phyloP scores from a whole-genome alignment of 2,888 invertebrate species.

The Eupithecia tripunctaria region DNA sequence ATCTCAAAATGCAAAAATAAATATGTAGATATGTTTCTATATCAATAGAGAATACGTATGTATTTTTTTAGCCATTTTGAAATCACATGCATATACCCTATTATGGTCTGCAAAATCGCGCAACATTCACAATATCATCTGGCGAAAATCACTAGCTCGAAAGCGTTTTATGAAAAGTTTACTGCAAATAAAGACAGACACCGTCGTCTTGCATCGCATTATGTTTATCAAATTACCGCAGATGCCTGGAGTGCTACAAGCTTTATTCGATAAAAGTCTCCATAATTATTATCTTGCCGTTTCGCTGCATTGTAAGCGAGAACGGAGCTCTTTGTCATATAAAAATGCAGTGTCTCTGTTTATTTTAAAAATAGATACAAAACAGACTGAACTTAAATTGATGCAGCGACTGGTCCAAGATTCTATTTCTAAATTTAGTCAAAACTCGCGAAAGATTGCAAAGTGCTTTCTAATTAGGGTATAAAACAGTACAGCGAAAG shows the following conservation, averaged over 20 bases:
- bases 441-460: conserved; percentile 12
- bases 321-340: conserved; percentile 6
- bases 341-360: neutral
- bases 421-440: conserved; percentile 20
- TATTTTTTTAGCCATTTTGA: no score
- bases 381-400: neutral
- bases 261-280: conserved; percentile 23
- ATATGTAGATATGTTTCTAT: no score
- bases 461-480: conserved; percentile 32
- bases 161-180: conserved; percentile 48
- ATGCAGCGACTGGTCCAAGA: conserved; percentile 12
- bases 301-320: conserved; percentile 2
- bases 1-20: no score
- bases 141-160: conserved; percentile 41
- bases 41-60: no score
- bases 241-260: conserved; percentile 17
- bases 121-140: conserved; percentile 9
- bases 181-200: conserved; percentile 49
- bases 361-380: neutral
- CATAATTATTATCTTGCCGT: conserved; percentile 13
- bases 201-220: conserved; percentile 28
- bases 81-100: no score
- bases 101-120: neutral
- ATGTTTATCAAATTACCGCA: conserved; percentile 36
- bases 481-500: conserved; percentile 19